Evolutionary conservation across 2,888 invertebrate genomes (phyloP), one percentile per base, ranked within the genome.

Genomic region (Nasonia oneida): DNA sequence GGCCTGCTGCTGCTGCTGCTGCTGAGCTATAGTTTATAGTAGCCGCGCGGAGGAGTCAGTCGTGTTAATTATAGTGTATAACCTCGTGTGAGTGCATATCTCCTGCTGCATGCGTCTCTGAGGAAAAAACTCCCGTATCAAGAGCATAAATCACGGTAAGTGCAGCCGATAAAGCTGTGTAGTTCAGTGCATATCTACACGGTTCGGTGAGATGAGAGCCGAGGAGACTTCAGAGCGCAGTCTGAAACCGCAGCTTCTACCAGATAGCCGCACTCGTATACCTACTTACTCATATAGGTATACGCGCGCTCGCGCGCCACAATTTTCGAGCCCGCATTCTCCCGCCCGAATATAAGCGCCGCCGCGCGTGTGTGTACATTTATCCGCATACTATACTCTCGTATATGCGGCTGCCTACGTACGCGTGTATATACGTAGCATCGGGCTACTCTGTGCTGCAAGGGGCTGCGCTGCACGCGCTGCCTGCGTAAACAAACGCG

Each of bases 11-110:
- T 47, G 12, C n/a, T 61, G 23, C 53, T 61, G 57, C 57, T 47
- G 12, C n/a, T 61, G 23, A 8, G 10, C 67, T 84, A 70, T 73
- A 74, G 75, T 86, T 23, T 73, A 10, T 87, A 80, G 57, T 37
- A 81, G 75, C 67, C 18, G 42, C 57, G 57, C n/a, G 15, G 18
- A 23, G 23, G 0, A 42, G 42, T 3, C 3, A n/a, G 71, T n/a
- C 10, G 23, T 71, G 14, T 18, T 76, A 84, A 82, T 76, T 87
- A 5, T 37, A 37, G 37, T 37, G 37, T 4, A 87, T 87, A 87
- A 87, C 87, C 87, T 85, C 85, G 87, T 83, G 88, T 80, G 78
- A 78, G 42, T 33, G 73, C 61, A n/a, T 29, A 67, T 67, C 67
- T 67, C 67, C 33, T 33, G 67, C 67, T 67, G 67, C 14, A 67